Conservation (phyloP, 2,888 invertebrate genomes). For the Spodoptera picta region DNA sequence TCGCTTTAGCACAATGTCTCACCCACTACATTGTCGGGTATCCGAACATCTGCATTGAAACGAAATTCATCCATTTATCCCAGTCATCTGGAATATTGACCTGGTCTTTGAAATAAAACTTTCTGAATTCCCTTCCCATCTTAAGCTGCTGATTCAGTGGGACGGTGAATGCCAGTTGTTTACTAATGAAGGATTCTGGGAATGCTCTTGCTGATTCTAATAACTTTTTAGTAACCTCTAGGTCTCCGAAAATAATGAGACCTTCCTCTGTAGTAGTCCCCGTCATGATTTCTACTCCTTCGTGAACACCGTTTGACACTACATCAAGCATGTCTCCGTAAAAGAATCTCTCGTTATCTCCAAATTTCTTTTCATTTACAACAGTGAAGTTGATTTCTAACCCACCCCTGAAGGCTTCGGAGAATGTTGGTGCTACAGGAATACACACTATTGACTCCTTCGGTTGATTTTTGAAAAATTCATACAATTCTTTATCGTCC, state of each 20-base stretch:
- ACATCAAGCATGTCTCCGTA: conserved; percentile 66
- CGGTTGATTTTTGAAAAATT: conserved; percentile 62
- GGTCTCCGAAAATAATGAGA: conserved; percentile 38
- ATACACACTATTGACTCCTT: conserved; percentile 43
- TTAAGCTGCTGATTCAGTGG: conserved; percentile 48
- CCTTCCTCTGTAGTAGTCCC: conserved; percentile 92
- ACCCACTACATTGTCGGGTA: conserved; percentile 55
- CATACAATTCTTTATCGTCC: conserved; percentile 58
- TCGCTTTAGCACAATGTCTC: conserved; percentile 48
- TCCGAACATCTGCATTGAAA: conserved; percentile 43
- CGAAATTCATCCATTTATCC: conserved; percentile 47
- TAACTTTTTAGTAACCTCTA: conserved; percentile 15
- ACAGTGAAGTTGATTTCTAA: conserved; percentile 50
- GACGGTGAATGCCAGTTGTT: conserved; percentile 35
- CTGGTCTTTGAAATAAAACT: conserved; percentile 55
- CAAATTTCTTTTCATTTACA: conserved; percentile 65
- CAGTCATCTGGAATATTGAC: conserved; percentile 51
- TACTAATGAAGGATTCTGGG: conserved; percentile 50
- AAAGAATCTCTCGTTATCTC: conserved; percentile 64
- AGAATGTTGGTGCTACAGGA: conserved; percentile 46
- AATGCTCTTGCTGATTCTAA: conserved; percentile 25
- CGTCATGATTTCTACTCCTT: conserved; percentile 90
- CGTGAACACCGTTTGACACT: conserved; percentile 80
- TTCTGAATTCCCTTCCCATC: conserved; percentile 56
- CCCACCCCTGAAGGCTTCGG: conserved; percentile 38